A percentile compares a stretch with the other conserved stretches of the same genome.
Conservation (phyloP, 2,888 invertebrate species). For the Iselma pallidipennis region DNA sequence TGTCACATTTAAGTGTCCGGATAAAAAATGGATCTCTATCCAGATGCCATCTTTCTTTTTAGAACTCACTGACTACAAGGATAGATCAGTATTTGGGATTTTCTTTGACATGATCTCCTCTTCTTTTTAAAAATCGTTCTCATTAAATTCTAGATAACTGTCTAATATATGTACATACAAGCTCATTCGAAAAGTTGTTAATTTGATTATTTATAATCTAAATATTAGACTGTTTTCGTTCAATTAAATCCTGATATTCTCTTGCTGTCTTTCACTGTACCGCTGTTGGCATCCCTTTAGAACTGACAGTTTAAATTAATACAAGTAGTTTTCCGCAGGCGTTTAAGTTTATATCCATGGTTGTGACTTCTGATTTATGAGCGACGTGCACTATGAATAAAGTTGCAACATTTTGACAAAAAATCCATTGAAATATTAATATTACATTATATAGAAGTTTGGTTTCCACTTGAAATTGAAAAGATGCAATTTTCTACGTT, state of each 20-base stretch:
- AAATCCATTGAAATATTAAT: background rate
- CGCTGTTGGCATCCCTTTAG: background rate
- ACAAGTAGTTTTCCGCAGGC: constrained; percentile 8
- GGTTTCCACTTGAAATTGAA: background rate
- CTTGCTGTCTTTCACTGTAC: too few relatives aligned
- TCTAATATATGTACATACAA: too few relatives aligned
- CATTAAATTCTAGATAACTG: background rate
- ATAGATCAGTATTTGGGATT: constrained; percentile 15
- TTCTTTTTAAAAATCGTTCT: background rate
- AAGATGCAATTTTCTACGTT: too few relatives aligned
- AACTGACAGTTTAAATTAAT: background rate
- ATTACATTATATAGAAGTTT: background rate
- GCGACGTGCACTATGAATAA: background rate
- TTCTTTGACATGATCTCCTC: background rate
- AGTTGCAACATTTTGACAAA: background rate
- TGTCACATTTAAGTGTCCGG: constrained; percentile 28
- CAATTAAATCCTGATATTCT: background rate
- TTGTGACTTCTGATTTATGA: background rate
- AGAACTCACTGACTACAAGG: constrained; percentile 9
- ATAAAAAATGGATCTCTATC: constrained; percentile 26
- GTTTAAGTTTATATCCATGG: background rate
- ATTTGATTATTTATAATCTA: background rate
- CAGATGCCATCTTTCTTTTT: constrained; percentile 21
- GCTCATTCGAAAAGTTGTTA: too few relatives aligned
- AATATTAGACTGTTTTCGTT: background rate